These are phyloP conservation scores for Chydorus sphaericus DNA, from an alignment of 2,888 invertebrate genomes.

Conservation along the genomic window DNA sequence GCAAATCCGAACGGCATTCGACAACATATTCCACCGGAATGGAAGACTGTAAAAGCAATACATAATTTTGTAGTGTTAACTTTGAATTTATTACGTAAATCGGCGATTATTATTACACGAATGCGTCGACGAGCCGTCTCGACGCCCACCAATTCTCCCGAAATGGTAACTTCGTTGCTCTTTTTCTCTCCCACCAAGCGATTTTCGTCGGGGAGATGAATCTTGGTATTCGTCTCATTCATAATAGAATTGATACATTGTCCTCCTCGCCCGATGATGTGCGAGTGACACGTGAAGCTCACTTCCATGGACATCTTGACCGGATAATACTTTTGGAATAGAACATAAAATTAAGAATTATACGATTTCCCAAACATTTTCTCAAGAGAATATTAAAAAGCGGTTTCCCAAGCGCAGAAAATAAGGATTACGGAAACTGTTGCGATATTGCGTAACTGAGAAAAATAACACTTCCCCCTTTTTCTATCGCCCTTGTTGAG, in stretches of 20 bases:
- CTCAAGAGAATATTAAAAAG: no score
- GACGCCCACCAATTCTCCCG: neutral
- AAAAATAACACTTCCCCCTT: no score
- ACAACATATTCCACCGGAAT: neutral
- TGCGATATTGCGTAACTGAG: no score
- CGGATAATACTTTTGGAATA: neutral
- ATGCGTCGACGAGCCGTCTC: neutral
- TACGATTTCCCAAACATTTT: no score
- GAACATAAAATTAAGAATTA: no score
- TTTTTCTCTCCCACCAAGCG: neutral
- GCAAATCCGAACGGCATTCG: neutral
- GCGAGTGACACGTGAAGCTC: neutral
- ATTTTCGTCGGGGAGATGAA: neutral
- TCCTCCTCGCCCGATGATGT: neutral
- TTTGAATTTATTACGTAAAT: neutral
- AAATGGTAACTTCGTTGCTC: neutral
- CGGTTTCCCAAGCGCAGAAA: no score
- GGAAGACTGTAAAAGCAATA: neutral
- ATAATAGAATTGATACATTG: neutral
- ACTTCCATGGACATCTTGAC: conserved; percentile 1
- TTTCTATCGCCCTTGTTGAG: no score
- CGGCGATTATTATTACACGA: no score
- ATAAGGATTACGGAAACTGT: no score
- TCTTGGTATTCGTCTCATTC: neutral
- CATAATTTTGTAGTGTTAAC: neutral